These are phyloP conservation scores for Spinus pinus DNA, from an alignment of 2,797 vertebrate genomes.

Conservation along the genomic window DNA sequence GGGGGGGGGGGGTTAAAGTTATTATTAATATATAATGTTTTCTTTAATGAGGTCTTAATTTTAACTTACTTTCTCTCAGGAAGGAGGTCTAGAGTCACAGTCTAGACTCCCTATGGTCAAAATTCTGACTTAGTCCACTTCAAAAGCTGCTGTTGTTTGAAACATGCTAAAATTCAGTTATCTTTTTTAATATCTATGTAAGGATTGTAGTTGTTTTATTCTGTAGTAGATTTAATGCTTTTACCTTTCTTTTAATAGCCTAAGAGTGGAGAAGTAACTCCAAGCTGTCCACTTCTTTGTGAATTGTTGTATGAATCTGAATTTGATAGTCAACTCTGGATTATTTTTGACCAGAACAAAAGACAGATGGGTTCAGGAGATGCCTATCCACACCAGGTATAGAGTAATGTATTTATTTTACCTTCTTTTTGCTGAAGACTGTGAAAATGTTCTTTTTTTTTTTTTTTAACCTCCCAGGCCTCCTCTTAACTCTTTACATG, in stretches of 20 bases:
- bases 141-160: not conserved
- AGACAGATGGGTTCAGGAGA: constrained; percentile 94
- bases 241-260: constrained; percentile 78
- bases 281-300: constrained; percentile 94
- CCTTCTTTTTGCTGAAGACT: not conserved
- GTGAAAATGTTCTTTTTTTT: not conserved
- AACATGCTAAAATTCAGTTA: not conserved
- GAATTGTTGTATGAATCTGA: constrained; percentile 97
- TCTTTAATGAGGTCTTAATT: not conserved
- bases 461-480: not conserved
- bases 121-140: not conserved
- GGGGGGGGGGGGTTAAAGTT: rapidly evolving
- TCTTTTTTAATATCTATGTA: not conserved
- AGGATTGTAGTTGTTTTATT: not conserved
- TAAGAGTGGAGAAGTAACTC: constrained; percentile 95
- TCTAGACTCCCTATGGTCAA: not conserved
- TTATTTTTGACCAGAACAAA: constrained; percentile 98
- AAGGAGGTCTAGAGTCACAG: not conserved
- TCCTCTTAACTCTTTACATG: not conserved
- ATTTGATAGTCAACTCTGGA: constrained; percentile 98
- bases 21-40: not conserved
- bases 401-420: not conserved
- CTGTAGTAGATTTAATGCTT: not conserved
- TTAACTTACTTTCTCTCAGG: not conserved
- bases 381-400: constrained; percentile 97